Base-by-base conservation (phyloP, 1,140 invertebrate species). In the Kradibia gibbosae region DNA sequence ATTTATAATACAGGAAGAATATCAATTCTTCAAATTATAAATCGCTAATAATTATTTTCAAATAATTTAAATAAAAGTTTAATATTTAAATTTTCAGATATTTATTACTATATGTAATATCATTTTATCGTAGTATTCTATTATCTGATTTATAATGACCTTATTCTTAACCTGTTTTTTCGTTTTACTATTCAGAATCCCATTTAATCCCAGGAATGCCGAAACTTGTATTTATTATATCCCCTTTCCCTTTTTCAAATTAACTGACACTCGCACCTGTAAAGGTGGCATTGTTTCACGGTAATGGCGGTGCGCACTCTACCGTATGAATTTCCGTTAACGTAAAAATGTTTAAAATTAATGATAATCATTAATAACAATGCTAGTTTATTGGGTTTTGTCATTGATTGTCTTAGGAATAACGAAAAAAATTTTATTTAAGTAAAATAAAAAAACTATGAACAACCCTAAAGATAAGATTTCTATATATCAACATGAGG, bases 391-490 rank as follows among this genome's bases (percentile, higher is more conserved):
- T n/a, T n/a, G n/a, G n/a, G n/a, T n/a, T n/a, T n/a, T n/a, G n/a
- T n/a, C n/a, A n/a, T n/a, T n/a, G n/a, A n/a, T n/a, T n/a, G n/a
- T n/a, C n/a, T n/a, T n/a, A n/a, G n/a, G n/a, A n/a, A n/a, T n/a
- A n/a, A n/a, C n/a, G n/a, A n/a, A n/a, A n/a, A n/a, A n/a, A n/a
- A n/a, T n/a, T n/a, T n/a, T n/a, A n/a, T n/a, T n/a, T 48, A 48
- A 17, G 45, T 48, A 34, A 62, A 36, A 65, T 25, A n/a, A 57
- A n/a, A 25, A 57, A 57, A 81, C 5, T n/a, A 81, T 82, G 81
- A 79, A 36, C 28, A 70, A 39, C 65, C 17, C 55, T 17, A 82
- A 73, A 60, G 81, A 78, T n/a, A 78, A 82, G 48, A 48, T 11
- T 48, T 5, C 22, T 57, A 3, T 45, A 3, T 71, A 77, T 60